Percentiles rank a stretch among this genome's conserved stretches.
phyloP scores from a whole-genome alignment of 2,888 invertebrate genomes.

The Nymphalis polychloros region DNA sequence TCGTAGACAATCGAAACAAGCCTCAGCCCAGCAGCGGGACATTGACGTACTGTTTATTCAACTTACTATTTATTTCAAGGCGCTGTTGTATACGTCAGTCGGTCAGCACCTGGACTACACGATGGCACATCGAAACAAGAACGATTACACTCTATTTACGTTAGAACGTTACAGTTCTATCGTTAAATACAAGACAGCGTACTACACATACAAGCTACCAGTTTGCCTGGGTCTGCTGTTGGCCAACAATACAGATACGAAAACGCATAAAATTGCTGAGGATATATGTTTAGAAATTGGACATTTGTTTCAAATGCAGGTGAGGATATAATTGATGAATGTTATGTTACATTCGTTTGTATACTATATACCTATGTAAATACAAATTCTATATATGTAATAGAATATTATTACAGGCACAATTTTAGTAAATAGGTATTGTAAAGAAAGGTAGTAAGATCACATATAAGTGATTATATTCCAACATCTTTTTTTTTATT shows the following conservation, averaged over 20 bases:
- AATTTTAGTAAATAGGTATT: too few species aligned
- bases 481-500: too few species aligned
- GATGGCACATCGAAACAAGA: slow-evolving; percentile 71
- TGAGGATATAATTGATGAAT: slow-evolving; percentile 50
- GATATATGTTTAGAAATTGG: slow-evolving; percentile 93
- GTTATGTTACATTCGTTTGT: too few species aligned
- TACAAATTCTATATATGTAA: too few species aligned
- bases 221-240: slow-evolving; percentile 91
- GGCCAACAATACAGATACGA: slow-evolving; percentile 85
- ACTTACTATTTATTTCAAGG: slow-evolving; percentile 48
- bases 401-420: too few species aligned
- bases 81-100: slow-evolving; percentile 84
- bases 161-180: slow-evolving; percentile 91
- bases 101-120: slow-evolving; percentile 91
- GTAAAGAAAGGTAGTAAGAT: too few species aligned
- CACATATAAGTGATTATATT: too few species aligned
- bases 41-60: too few species aligned
- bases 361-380: too few species aligned
- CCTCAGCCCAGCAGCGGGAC: too few species aligned
- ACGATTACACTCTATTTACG: slow-evolving; percentile 82
- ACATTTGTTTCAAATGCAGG: slow-evolving; percentile 95
- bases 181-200: slow-evolving; percentile 93
- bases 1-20: too few species aligned
- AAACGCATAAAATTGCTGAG: slow-evolving; percentile 87
- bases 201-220: slow-evolving; percentile 94